Conservation (phyloP, 2,797 vertebrate species). For the Galagoides demidoff region DNA sequence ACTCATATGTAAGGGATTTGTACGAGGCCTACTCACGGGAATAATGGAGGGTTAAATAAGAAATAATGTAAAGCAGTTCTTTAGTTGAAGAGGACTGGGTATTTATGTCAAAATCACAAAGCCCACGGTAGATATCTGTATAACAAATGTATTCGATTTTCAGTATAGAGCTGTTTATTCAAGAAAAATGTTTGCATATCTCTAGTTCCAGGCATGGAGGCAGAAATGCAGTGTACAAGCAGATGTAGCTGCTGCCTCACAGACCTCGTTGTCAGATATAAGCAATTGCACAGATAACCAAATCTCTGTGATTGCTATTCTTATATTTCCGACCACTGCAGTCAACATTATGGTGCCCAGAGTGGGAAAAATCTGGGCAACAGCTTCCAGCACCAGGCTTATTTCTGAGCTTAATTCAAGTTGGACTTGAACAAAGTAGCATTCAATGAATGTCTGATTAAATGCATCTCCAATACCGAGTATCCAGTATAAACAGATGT, state of each 20-base stretch:
- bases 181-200: neutral
- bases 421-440: slow-evolving; percentile 58
- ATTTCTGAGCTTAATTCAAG: neutral
- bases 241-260: neutral
- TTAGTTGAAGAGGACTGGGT: neutral
- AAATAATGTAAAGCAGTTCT: neutral
- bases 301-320: neutral
- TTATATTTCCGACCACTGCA: neutral
- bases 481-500: slow-evolving; percentile 40
- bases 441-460: slow-evolving; percentile 28
- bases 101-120: slow-evolving; percentile 1
- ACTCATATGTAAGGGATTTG: neutral
- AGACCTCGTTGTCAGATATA: neutral
- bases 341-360: neutral
- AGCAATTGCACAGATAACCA: neutral
- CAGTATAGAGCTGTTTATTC: neutral
- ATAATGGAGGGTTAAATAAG: neutral
- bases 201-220: neutral
- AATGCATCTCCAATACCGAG: slow-evolving; percentile 22
- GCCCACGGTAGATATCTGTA: neutral
- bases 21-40: neutral
- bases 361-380: neutral
- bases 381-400: neutral
- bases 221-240: neutral
- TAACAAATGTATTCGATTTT: slow-evolving; percentile 31